phyloP scores from a whole-genome alignment of 2,888 invertebrate genomes.

The Mactromeris polynyma region DNA sequence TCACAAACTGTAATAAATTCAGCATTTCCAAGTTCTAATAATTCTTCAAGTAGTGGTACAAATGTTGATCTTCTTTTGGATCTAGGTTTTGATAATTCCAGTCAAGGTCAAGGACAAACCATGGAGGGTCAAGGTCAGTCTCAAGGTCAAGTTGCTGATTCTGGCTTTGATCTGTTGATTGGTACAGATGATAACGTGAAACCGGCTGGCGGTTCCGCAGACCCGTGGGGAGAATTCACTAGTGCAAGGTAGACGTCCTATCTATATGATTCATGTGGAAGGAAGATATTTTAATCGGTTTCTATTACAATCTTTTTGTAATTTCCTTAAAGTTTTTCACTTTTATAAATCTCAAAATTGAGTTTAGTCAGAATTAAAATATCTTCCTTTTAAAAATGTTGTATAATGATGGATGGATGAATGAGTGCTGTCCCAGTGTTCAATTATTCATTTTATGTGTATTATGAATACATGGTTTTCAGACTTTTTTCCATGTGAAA shows the following conservation, averaged over 20 bases:
- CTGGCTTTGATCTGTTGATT: constrained; percentile 58
- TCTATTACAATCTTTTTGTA: neutral
- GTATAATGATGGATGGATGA: neutral
- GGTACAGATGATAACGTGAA: constrained; percentile 51
- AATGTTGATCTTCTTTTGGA: constrained; percentile 75
- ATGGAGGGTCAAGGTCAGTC: constrained; percentile 43
- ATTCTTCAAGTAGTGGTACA: constrained; percentile 38
- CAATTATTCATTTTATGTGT: neutral
- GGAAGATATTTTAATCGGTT: neutral
- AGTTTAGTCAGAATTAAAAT: neutral
- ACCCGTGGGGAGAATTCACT: constrained; percentile 85
- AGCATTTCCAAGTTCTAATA: constrained; percentile 25
- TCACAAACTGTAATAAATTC: constrained; percentile 23
- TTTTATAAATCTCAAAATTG: neutral
- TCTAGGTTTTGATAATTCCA: constrained; percentile 55
- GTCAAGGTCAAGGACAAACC: constrained; percentile 34
- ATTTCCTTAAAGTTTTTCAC: neutral
- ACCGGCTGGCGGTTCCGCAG: constrained; percentile 62
- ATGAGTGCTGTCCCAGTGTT: neutral
- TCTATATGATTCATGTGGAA: neutral
- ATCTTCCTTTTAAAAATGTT: neutral
- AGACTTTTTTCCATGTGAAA: too few relatives aligned
- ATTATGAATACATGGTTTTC: neutral
- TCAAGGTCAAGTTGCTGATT: constrained; percentile 46
- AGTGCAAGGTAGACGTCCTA: constrained; percentile 71